phyloP scores from a whole-genome alignment of 2,113 vertebrate species.

The Odontesthes bonariensis region DNA sequence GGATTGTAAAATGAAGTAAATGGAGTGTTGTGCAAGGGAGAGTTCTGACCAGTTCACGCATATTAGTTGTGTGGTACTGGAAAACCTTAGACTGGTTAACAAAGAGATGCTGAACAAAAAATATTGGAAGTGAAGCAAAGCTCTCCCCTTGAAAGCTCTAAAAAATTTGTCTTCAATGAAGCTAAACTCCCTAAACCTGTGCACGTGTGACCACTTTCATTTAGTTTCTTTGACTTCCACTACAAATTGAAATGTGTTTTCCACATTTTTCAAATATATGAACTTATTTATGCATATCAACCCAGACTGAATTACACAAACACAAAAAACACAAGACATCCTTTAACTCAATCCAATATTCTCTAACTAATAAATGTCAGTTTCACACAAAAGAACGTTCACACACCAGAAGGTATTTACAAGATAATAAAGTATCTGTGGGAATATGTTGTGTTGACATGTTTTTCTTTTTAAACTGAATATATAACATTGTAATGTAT shows the following conservation, averaged over 20 bases:
- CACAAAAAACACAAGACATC: not conserved
- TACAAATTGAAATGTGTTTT: too few species aligned
- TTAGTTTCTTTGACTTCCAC: too few species aligned
- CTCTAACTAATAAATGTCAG: not conserved
- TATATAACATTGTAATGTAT: not conserved
- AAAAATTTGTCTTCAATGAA: not conserved
- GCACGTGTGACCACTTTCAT: too few species aligned
- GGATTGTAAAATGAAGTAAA: conserved; percentile 10
- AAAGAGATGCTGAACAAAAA: not conserved
- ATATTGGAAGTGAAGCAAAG: not conserved
- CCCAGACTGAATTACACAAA: too few species aligned
- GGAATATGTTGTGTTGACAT: too few species aligned
- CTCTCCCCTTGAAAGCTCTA: too few species aligned
- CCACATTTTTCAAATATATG: too few species aligned
- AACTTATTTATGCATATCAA: too few species aligned
- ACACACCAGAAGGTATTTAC: too few species aligned
- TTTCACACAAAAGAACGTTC: not conserved
- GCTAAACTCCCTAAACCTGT: too few species aligned
- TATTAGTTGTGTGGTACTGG: not conserved
- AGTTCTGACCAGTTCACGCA: not conserved
- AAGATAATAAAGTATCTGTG: too few species aligned
- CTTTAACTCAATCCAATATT: not conserved
- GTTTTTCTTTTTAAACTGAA: not conserved
- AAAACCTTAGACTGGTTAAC: conserved; percentile 3
- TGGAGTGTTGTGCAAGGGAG: not conserved